A percentile compares a stretch with the other conserved stretches of the same genome.
These are phyloP conservation scores for Cryptus armator DNA, from an alignment of 2,888 invertebrate species.

Conservation along the genomic window DNA sequence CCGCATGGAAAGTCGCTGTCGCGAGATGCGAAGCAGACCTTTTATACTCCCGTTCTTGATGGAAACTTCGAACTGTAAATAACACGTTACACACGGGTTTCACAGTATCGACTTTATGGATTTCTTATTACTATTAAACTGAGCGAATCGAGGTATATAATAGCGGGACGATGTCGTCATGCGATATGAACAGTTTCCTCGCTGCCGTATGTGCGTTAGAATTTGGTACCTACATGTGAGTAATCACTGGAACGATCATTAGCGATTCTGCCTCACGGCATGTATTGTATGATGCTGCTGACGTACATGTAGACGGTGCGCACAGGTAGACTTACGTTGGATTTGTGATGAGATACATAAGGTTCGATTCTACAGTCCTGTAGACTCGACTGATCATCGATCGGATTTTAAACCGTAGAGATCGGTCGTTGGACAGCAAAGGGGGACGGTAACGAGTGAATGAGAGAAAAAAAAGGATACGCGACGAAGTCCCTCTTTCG, in stretches of 20 bases:
- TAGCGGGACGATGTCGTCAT: conserved; percentile 22
- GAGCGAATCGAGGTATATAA: background rate
- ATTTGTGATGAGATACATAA: too few relatives aligned
- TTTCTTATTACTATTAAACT: background rate
- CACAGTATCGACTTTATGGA: conserved; percentile 7
- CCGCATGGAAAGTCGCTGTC: background rate
- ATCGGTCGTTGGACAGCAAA: too few relatives aligned
- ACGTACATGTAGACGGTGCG: too few relatives aligned
- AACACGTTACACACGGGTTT: conserved; percentile 7
- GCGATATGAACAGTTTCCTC: conserved; percentile 23
- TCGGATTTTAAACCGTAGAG: too few relatives aligned
- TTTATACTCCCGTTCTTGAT: background rate
- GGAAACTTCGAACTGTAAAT: conserved; percentile 14
- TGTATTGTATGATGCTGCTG: too few relatives aligned
- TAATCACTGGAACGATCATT: conserved; percentile 59
- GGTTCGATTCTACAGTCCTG: too few relatives aligned
- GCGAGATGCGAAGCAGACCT: background rate
- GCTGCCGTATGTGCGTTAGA: conserved; percentile 39
- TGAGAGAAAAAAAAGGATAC: too few relatives aligned
- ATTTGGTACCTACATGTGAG: conserved; percentile 40
- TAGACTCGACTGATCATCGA: too few relatives aligned
- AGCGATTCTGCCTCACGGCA: conserved; percentile 10
- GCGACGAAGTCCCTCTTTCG: too few relatives aligned
- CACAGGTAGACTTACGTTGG: too few relatives aligned
- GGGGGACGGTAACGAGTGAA: too few relatives aligned